Base-by-base conservation (phyloP, 1,140 invertebrate species). In the Portunus trituberculatus region DNA sequence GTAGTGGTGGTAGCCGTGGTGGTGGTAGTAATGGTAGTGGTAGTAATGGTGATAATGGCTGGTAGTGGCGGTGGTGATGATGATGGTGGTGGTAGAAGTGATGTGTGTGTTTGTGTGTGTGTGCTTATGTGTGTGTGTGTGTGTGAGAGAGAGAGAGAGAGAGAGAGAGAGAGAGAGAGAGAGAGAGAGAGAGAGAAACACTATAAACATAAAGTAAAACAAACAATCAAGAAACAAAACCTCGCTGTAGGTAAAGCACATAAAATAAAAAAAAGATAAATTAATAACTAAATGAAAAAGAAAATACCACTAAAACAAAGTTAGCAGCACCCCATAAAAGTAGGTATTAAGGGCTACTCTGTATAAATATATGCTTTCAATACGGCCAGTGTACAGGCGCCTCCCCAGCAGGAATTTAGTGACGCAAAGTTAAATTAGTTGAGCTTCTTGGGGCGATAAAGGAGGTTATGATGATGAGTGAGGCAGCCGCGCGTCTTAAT, bases 71-170 rank as follows among this genome's bases (percentile, higher is more conserved):
- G 83, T 86, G 28, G 83, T 86, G 28, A 25, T n/a, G 28, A 25
- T 28, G 28, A 25, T 25, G 7, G 45, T 7, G n/a, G 89, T 20
- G 52, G 89, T 7, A 48, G 45, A 20, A n/a, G n/a, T n/a, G n/a
- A n/a, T n/a, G n/a, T n/a, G n/a, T n/a, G n/a, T n/a, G n/a, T n/a
- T n/a, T n/a, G n/a, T n/a, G n/a, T n/a, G n/a, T n/a, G n/a, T n/a
- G n/a, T n/a, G n/a, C n/a, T n/a, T n/a, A n/a, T n/a, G n/a, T n/a
- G n/a, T n/a, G n/a, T n/a, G n/a, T n/a, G n/a, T n/a, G n/a, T n/a
- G n/a, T n/a, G n/a, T n/a, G n/a, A 89, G 14, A 89, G 45, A 48
- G 32, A n/a, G 45, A 48, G 87, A 88, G 86, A 88, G 86, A 88
- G 86, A 88, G 32, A 39, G 32, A 39, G 86, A 88, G 86, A 88